Evolutionary conservation across 2,888 invertebrate genomes (phyloP).

Genomic region (Melanotus villosus): DNA sequence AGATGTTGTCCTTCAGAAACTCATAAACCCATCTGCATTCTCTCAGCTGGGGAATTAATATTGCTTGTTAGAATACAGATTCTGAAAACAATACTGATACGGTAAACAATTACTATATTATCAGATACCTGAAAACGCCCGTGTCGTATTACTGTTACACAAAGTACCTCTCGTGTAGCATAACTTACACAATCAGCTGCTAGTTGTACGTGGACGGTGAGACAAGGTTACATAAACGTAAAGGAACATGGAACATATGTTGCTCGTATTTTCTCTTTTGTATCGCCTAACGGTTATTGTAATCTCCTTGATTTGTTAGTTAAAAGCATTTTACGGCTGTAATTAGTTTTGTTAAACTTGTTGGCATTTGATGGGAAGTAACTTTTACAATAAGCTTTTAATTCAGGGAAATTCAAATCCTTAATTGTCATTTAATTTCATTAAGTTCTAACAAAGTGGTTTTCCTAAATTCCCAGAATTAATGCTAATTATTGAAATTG

Average conservation of each 20-base stretch:
- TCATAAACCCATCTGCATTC: neutral
- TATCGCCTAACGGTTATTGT: neutral
- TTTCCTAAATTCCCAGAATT: too few species aligned
- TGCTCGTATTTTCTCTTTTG: neutral
- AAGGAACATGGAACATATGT: neutral
- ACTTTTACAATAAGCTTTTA: too few species aligned
- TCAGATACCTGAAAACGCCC: neutral
- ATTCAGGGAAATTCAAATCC: too few species aligned
- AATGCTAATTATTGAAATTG: too few species aligned
- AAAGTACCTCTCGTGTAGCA: neutral
- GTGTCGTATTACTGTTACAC: neutral
- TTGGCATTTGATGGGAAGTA: too few species aligned
- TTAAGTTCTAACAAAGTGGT: too few species aligned
- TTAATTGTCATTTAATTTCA: too few species aligned
- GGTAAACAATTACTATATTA: conserved; percentile 2
- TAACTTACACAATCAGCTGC: neutral
- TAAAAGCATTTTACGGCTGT: neutral
- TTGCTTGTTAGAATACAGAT: neutral
- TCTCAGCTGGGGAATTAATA: neutral
- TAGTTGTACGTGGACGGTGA: neutral
- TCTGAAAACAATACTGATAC: conserved; percentile 2
- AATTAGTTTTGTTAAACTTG: too few species aligned
- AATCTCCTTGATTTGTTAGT: conserved; percentile 2
- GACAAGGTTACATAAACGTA: conserved; percentile 4
- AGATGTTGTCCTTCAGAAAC: conserved; percentile 3